These are phyloP conservation scores for Hippocampus kuda DNA, from an alignment of 2,797 vertebrate species.

Conservation along the genomic window DNA sequence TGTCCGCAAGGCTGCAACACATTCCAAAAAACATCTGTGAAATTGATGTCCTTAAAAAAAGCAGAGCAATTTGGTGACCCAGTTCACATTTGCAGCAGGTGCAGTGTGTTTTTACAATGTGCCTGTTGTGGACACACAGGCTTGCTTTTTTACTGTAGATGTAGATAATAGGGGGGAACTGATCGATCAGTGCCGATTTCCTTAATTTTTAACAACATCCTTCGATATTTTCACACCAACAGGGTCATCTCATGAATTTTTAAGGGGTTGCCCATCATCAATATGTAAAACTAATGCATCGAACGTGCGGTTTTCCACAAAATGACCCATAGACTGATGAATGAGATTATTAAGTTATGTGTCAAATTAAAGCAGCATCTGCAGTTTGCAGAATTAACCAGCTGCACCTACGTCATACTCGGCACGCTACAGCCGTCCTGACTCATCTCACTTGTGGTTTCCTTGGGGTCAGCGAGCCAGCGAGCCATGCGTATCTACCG, in stretches of 20 bases:
- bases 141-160: too few relatives aligned
- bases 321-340: neutral
- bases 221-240: neutral
- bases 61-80: too few relatives aligned
- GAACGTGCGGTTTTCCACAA: constrained; percentile 1
- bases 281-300: neutral
- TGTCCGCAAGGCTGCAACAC: too few relatives aligned
- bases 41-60: too few relatives aligned
- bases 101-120: too few relatives aligned
- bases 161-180: too few relatives aligned
- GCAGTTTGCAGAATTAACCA: constrained; percentile 38
- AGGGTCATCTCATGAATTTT: neutral
- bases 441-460: constrained; percentile 44
- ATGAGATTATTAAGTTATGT: constrained; percentile 8
- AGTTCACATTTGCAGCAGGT: too few relatives aligned
- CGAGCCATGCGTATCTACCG: constrained; percentile 21
- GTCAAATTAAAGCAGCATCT: constrained; percentile 24
- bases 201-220: constrained; percentile 11
- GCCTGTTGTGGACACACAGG: too few relatives aligned
- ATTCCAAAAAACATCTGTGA: too few relatives aligned
- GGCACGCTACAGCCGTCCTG: constrained; percentile 31
- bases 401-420: constrained; percentile 23
- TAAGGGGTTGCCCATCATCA: neutral
- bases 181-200: too few relatives aligned
- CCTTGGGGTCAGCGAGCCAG: constrained; percentile 32